Conservation (phyloP, 2,113 vertebrate genomes). For the Herpailurus yagouaroundi region DNA sequence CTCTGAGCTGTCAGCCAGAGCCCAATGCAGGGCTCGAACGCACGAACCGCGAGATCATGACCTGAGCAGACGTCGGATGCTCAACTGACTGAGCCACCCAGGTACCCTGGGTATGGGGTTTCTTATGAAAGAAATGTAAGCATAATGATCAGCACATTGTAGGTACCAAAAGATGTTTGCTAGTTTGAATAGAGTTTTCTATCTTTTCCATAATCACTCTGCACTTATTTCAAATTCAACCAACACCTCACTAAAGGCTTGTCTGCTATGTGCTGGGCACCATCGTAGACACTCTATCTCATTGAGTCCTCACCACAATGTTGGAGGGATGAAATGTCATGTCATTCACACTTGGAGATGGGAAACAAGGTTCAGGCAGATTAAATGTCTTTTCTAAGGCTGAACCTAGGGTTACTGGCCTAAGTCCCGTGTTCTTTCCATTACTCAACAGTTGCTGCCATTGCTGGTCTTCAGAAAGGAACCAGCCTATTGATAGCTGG, state of each 20-base stretch:
- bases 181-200: background rate
- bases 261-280: background rate
- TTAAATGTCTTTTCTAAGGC: background rate
- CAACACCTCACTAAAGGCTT: background rate
- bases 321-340: background rate
- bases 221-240: slow-evolving; percentile 16
- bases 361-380: background rate
- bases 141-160: background rate
- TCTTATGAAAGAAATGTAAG: background rate
- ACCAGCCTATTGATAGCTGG: background rate
- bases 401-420: background rate
- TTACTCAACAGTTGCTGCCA: background rate
- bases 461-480: background rate
- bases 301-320: background rate
- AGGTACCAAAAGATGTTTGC: background rate
- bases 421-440: background rate
- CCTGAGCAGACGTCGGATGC: too few relatives aligned
- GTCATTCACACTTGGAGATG: background rate
- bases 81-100: too few relatives aligned
- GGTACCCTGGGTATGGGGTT: background rate
- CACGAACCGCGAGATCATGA: too few relatives aligned
- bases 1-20: too few relatives aligned
- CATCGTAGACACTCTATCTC: background rate
- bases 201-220: background rate
- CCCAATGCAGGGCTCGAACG: too few relatives aligned